Evolutionary conservation across 2,113 vertebrate species (phyloP), one percentile per base, ranked within the genome.

Genomic region (Aspiorhynchus laticeps): DNA sequence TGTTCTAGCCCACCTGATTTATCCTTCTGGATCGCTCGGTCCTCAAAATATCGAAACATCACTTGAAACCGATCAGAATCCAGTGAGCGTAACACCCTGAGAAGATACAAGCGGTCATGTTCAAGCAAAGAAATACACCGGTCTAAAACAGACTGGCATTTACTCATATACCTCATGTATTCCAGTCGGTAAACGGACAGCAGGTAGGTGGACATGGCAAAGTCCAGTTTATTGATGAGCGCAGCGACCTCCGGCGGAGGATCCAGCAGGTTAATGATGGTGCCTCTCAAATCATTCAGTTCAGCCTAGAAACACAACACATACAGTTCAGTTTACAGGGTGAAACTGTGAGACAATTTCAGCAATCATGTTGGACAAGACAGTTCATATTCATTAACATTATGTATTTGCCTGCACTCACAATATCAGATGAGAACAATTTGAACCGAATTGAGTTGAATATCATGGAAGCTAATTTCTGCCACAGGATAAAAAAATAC

Each of bases 21-120:
- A 91, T 99, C 98, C 89, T 99, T 99, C 85, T 99, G 98, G 92
- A 99, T 99, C 36, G 98, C 98, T 93, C 98, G 95, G 93, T 99
- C 98, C 88, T 99, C 98, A 92, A 98, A 98, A 91, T 99, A 99
- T 86, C 96, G 97, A 90, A 99, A 99, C 98, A 99, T 99, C 84
- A 99, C 97, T 91, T 99, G 98, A 90, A 99, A 99, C 21, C 98
- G 97, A 79, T 98, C 98, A 2, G 97, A 97, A 90, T 99, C 98
- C 71, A 96, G 94, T 48, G 97, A 95, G 41, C 95, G 95, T 73
- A 98, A 93, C 84, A 99, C 97, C 93, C 98, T 99, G 77, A 79
- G 59, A 46, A 15, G n/a, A 78, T 5, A 76, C 0, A 24, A 38
- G 9, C 8, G 8, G 2, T n/a, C 19, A 33, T 41, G 7, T 51